Evolutionary conservation across 1,140 invertebrate species (phyloP), one percentile per base, ranked within the genome.

Genomic region (Atopsyche davidsoni): DNA sequence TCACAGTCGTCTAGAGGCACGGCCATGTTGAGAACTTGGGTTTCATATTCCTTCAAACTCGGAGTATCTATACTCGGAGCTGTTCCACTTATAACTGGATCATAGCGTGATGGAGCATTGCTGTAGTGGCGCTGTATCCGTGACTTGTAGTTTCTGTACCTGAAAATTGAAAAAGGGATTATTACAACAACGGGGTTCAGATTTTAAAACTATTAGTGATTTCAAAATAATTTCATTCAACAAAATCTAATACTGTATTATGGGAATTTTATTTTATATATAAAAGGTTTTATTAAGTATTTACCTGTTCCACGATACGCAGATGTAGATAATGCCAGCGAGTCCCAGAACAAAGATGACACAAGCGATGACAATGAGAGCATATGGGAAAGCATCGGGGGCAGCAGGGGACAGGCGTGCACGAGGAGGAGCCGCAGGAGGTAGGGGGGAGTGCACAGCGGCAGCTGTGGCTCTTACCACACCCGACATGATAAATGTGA

Each of bases 221-320:
- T n/a, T n/a, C n/a, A n/a, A n/a, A n/a, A n/a, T n/a, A n/a, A n/a
- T n/a, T 31, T 31, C n/a, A 9, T 9, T 31, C 28, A 9, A n/a
- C 28, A 31, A n/a, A 9, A 31, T 31, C 28, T 9, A 9, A 31
- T 31, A n/a, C 28, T 31, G 28, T 31, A 9, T 9, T n/a, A n/a
- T 38, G 16, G 16, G 9, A 10, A 6, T 38, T 31, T 44, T 43
- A 39, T 34, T 46, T 16, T 21, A 25, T 14, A 46, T 35, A 48
- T 39, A 36, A 7, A 13, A 47, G 24, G 39, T 39, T 51, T 19
- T 14, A 62, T n/a, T 16, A 39, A 7, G n/a, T 4, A 18, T 73
- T 76, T 68, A 91, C 89, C 86, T 89, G 45, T 89, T 88, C 89
- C 91, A 94, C 1, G 89, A 90, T 32, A 92, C 81, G 63, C 92